phyloP scores from a whole-genome alignment of 2,113 vertebrate species.

The Poeciliopsis retropinna region DNA sequence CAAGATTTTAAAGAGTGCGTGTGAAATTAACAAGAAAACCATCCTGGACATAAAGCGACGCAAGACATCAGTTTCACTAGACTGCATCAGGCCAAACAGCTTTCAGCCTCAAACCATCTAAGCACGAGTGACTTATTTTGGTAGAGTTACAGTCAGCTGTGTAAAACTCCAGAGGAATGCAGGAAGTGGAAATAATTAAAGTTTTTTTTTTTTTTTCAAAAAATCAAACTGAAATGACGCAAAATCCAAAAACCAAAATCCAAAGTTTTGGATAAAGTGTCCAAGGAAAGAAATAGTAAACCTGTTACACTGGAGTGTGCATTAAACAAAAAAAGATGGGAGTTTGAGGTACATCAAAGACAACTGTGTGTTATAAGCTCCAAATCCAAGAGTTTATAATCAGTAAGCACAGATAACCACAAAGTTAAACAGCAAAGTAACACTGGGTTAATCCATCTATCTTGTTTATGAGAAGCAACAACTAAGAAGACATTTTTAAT shows the following conservation, averaged over 20 bases:
- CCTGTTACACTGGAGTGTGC: neutral
- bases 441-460: neutral
- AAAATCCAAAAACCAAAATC: neutral
- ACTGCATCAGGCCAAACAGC: neutral
- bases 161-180: neutral
- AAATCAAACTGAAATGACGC: neutral
- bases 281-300: neutral
- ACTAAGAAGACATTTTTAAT: neutral
- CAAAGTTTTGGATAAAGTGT: neutral
- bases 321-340: neutral
- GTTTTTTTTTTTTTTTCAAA: neutral
- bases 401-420: no score
- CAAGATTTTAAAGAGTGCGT: neutral
- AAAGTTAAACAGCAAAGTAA: no score
- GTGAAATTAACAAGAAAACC: neutral
- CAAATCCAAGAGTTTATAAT: neutral
- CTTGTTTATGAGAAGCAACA: neutral
- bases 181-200: neutral
- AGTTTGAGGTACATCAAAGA: no score
- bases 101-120: neutral
- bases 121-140: neutral
- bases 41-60: neutral
- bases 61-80: no score
- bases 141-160: neutral
- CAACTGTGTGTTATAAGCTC: neutral